Conservation (phyloP, 2,113 vertebrate genomes). For the Apus apus region DNA sequence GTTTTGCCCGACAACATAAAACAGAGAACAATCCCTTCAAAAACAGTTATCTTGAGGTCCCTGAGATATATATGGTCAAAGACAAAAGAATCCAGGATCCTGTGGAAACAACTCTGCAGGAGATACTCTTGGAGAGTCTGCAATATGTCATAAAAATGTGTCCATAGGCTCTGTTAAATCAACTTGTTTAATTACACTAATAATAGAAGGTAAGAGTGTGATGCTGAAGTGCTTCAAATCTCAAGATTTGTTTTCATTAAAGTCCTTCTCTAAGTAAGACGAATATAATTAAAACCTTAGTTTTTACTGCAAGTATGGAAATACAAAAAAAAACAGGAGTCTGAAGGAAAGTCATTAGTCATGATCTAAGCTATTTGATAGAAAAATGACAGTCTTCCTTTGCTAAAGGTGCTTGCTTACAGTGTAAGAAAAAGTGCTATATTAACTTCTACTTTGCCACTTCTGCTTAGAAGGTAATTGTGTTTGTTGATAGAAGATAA, state of each 20-base stretch:
- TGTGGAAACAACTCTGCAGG: background rate
- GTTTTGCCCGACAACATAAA: background rate
- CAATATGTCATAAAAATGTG: background rate
- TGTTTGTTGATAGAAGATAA: too few relatives aligned
- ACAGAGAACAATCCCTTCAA: background rate
- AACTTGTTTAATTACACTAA: constrained; percentile 45
- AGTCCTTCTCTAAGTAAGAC: constrained; percentile 19
- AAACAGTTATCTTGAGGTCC: background rate
- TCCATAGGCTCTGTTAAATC: constrained; percentile 32
- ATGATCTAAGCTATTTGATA: background rate
- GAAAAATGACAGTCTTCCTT: constrained; percentile 14
- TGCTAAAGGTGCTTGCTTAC: background rate
- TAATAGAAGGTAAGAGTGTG: background rate
- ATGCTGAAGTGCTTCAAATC: constrained; percentile 1
- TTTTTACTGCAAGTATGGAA: constrained; percentile 6
- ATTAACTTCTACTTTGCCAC: background rate
- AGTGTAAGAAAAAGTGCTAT: background rate
- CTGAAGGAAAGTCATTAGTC: background rate
- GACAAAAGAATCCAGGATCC: background rate
- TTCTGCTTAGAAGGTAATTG: background rate
- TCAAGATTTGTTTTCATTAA: constrained; percentile 41
- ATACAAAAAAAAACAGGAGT: background rate
- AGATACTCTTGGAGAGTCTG: background rate
- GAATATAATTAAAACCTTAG: constrained; percentile 30
- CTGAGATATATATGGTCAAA: background rate